These are phyloP conservation scores for Nephrocerus scutellatus DNA, from an alignment of 2,888 invertebrate genomes.

Conservation along the genomic window DNA sequence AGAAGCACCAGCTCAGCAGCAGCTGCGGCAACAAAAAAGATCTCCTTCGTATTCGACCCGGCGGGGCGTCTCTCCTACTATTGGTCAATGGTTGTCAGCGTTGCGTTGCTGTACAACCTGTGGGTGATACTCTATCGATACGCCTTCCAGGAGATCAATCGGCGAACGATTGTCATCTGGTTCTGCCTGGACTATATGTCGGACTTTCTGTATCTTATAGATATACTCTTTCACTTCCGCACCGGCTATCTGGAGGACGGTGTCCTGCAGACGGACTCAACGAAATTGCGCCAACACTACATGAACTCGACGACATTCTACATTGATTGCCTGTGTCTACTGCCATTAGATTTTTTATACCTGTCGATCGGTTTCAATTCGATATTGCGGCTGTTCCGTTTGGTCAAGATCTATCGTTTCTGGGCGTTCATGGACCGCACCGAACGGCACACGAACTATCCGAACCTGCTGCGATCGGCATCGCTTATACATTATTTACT, in stretches of 20 bases:
- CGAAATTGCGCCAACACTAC: slow-evolving; percentile 90
- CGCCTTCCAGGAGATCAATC: slow-evolving; percentile 95
- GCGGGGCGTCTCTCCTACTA: slow-evolving; percentile 94
- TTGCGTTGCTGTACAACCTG: slow-evolving; percentile 93
- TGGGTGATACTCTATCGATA: slow-evolving; percentile 99
- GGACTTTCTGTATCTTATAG: slow-evolving; percentile 91
- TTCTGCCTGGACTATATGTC: slow-evolving; percentile 95
- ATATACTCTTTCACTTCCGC: slow-evolving; percentile 95
- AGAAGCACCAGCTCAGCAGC: slow-evolving; percentile 27
- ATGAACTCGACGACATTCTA: slow-evolving; percentile 97
- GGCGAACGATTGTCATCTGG: slow-evolving; percentile 89
- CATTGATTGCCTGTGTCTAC: slow-evolving; percentile 95
- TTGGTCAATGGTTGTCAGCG: slow-evolving; percentile 94
- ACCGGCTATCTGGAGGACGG: slow-evolving; percentile 97
- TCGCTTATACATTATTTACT: slow-evolving; percentile 92
- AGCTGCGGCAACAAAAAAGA: slow-evolving; percentile 51
- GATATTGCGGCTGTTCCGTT: slow-evolving; percentile 87
- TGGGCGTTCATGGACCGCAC: slow-evolving; percentile 99
- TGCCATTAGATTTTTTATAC: slow-evolving; percentile 96
- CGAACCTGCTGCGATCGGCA: slow-evolving; percentile 88
- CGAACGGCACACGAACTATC: slow-evolving; percentile 97
- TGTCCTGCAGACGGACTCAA: slow-evolving; percentile 91
- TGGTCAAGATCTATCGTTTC: slow-evolving; percentile 96
- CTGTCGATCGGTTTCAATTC: slow-evolving; percentile 96
- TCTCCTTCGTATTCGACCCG: slow-evolving; percentile 98